These are phyloP conservation scores for Lepisosteus osseus DNA, from an alignment of 2,113 vertebrate genomes.

Conservation along the genomic window DNA sequence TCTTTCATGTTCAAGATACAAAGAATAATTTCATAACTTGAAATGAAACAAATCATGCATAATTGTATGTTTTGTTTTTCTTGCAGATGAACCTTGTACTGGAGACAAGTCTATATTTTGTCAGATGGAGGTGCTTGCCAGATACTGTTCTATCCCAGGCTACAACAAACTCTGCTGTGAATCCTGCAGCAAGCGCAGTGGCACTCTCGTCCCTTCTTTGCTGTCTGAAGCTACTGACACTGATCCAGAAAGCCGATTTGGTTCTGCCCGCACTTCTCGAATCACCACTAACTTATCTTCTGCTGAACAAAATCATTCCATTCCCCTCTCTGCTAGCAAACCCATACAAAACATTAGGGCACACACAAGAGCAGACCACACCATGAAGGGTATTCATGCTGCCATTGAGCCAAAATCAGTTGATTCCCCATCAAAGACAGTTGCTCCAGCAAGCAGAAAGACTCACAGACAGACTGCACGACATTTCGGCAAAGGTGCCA, in stretches of 20 bases:
- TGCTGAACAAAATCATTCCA: slow-evolving; percentile 36
- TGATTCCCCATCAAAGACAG: slow-evolving; percentile 37
- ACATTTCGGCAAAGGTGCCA: slow-evolving; percentile 27
- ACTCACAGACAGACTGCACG: slow-evolving; percentile 32
- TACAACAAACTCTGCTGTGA: slow-evolving; percentile 92
- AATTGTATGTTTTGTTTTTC: slow-evolving; percentile 25
- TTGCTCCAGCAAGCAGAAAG: slow-evolving; percentile 31
- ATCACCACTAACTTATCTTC: slow-evolving; percentile 47
- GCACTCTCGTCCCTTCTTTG: slow-evolving; percentile 51
- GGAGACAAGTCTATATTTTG: slow-evolving; percentile 98
- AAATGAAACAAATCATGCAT: not conserved
- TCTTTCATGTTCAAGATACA: too few species aligned
- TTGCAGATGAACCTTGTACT: slow-evolving; percentile 85
- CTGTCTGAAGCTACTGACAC: slow-evolving; percentile 62
- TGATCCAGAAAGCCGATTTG: slow-evolving; percentile 54
- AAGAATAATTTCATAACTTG: too few species aligned
- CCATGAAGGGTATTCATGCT: slow-evolving; percentile 28
- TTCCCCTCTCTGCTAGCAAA: slow-evolving; percentile 19
- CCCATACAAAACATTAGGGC: slow-evolving; percentile 33
- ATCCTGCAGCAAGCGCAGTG: slow-evolving; percentile 74
- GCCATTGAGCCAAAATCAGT: slow-evolving; percentile 25
- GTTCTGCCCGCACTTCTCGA: slow-evolving; percentile 45
- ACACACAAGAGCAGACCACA: not conserved
- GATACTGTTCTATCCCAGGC: slow-evolving; percentile 94
- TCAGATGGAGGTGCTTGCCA: slow-evolving; percentile 91